Percentiles rank a stretch among this genome's conserved stretches.
phyloP scores from a whole-genome alignment of 1,140 invertebrate genomes.

The Oncopeltus fasciatus region DNA sequence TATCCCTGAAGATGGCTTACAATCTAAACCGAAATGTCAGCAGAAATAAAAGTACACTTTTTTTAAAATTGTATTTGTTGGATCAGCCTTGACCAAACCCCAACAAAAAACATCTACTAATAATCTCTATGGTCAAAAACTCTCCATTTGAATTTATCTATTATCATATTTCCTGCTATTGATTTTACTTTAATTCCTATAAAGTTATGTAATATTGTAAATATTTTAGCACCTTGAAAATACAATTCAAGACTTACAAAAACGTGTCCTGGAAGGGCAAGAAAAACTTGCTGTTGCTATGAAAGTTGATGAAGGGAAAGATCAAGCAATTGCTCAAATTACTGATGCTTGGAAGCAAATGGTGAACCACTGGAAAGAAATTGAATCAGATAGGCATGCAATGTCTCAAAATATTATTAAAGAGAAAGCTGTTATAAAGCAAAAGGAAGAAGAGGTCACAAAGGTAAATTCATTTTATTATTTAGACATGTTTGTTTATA shows the following conservation, averaged over 20 bases:
- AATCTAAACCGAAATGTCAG: no score
- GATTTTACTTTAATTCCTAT: no score
- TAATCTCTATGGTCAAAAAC: no score
- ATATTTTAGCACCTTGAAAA: constrained; percentile 63
- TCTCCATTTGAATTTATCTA: no score
- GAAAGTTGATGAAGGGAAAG: constrained; percentile 57
- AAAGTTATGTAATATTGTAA: no score
- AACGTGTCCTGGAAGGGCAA: constrained; percentile 53
- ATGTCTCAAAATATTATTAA: constrained; percentile 28
- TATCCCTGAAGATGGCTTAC: no score
- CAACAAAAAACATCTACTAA: no score
- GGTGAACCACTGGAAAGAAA: constrained; percentile 30
- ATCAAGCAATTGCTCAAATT: constrained; percentile 46
- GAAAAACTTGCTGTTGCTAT: constrained; percentile 62
- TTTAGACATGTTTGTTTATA: background rate
- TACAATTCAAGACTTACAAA: constrained; percentile 55
- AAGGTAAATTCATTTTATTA: constrained; percentile 21
- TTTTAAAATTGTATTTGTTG: no score
- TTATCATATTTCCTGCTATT: no score
- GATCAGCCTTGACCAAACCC: no score
- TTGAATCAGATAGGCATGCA: constrained; percentile 32
- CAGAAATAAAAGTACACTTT: no score
- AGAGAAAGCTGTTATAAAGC: constrained; percentile 19
- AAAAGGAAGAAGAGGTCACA: constrained; percentile 19
- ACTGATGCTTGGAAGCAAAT: constrained; percentile 38